phyloP scores from a whole-genome alignment of 2,888 invertebrate genomes.

The Matsumyia berberina region DNA sequence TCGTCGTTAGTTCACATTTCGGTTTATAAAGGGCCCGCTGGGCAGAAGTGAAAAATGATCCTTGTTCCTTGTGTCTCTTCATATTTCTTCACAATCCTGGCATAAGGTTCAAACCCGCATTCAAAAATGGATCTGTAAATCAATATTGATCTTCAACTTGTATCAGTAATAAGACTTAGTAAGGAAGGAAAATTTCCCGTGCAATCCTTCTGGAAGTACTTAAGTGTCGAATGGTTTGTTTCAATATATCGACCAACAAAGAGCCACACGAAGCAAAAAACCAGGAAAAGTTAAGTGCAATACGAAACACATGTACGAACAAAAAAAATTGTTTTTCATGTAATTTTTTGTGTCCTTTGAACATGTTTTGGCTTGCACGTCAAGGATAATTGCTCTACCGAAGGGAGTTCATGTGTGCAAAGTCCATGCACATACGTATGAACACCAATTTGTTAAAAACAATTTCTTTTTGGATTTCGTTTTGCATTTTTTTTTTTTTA shows the following conservation, averaged over 20 bases:
- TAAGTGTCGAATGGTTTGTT: not conserved
- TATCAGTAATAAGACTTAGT: too few species aligned
- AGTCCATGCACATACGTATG: not conserved
- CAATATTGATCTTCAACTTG: too few species aligned
- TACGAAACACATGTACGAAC: not conserved
- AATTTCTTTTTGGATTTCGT: slow-evolving; percentile 25
- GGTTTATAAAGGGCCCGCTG: too few species aligned
- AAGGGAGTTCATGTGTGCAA: slow-evolving; percentile 49
- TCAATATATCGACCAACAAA: not conserved
- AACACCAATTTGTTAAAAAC: slow-evolving; percentile 29
- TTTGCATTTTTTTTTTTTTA: slow-evolving; percentile 3
- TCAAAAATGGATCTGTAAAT: too few species aligned
- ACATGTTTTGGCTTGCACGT: slow-evolving; percentile 40
- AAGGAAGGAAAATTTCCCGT: too few species aligned
- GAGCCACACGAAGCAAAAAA: not conserved
- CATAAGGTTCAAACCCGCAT: too few species aligned
- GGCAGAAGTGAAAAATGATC: too few species aligned
- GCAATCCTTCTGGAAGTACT: too few species aligned
- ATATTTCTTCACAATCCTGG: too few species aligned
- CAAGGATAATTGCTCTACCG: slow-evolving; percentile 52
- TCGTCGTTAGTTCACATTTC: too few species aligned
- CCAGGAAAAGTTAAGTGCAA: slow-evolving; percentile 13
- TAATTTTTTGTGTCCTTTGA: slow-evolving; percentile 42
- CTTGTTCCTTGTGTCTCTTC: too few species aligned
- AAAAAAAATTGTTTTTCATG: slow-evolving; percentile 1